phyloP scores from a whole-genome alignment of 2,888 invertebrate species.

The Zaprionus obscuricornis region DNA sequence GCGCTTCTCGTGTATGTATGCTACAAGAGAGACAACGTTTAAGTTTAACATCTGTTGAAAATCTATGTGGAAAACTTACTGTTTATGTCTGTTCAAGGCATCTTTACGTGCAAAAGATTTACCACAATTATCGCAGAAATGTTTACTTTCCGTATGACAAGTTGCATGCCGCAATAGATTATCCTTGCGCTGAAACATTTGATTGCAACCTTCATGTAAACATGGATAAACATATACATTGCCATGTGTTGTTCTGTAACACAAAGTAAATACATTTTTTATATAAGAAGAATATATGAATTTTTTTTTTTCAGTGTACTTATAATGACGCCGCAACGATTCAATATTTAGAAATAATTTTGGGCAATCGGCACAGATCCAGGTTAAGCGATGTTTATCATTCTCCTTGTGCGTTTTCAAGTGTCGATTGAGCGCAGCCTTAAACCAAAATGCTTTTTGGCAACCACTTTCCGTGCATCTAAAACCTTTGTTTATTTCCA shows the following conservation, averaged over 20 bases:
- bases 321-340: slow-evolving; percentile 36
- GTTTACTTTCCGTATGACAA: slow-evolving; percentile 31
- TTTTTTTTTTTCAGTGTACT: slow-evolving; percentile 9
- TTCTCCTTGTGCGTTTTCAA: slow-evolving; percentile 15
- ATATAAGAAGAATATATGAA: too few relatives aligned
- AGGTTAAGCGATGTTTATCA: slow-evolving; percentile 25
- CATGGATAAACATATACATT: slow-evolving; percentile 21
- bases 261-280: background rate
- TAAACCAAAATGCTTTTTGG: slow-evolving; percentile 49
- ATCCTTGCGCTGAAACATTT: slow-evolving; percentile 53
- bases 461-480: slow-evolving; percentile 25
- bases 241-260: slow-evolving; percentile 38
- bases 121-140: slow-evolving; percentile 36
- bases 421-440: slow-evolving; percentile 37
- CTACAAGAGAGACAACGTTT: slow-evolving; percentile 1
- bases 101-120: slow-evolving; percentile 45
- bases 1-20: slow-evolving; percentile 21
- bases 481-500: slow-evolving; percentile 42
- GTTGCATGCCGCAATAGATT: slow-evolving; percentile 40
- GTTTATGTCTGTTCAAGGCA: slow-evolving; percentile 36
- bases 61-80: slow-evolving; percentile 18
- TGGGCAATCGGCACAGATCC: slow-evolving; percentile 32
- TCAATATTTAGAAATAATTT: slow-evolving; percentile 38
- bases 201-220: slow-evolving; percentile 31
- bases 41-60: too few relatives aligned